Base-by-base conservation (phyloP, 2,797 vertebrate genomes). In the Gallinago solitaria region DNA sequence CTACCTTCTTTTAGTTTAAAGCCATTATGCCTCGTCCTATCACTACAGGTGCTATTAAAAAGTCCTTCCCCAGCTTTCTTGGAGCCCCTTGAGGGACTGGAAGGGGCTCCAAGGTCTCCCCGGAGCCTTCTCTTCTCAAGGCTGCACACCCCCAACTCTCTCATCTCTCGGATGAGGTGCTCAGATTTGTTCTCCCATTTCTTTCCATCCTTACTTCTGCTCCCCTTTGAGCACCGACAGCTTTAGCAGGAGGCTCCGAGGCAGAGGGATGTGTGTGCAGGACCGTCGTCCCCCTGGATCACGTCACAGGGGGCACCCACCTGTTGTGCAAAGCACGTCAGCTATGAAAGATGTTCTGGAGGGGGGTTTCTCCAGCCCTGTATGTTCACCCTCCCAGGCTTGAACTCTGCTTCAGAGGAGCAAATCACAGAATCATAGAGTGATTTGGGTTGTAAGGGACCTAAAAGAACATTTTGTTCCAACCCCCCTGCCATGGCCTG, bases 1-100 rank as follows among this genome's bases (percentile, higher is more conserved):
- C 19, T 64, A 0, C 25, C 11, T 1, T n/a, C 25, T 8, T 57
- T 41, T 3, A 35, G 20, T 32, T 64, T 64, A 57, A 64, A 41
- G 7, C 6, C 5, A 12, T 37, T 9, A 8, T 5, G 4, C 27
- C 14, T 39, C 28, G 68, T 47, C n/a, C 9, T 73, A 2, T 37
- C 5, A 2, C 41, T 8, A n/a, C 35, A 63, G 35, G 2, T 6
- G 2, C 7, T 35, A 0, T 1, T 54, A 79, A 65, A 41, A 39
- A 24, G n/a, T 32, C 8, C 14, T 0, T 20, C 20, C 9, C 13
- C 41, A 41, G 41, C 41, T 41, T 41, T 41, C 41, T 4, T 41
- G 41, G 41, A 41, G 41, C 41, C 41, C 41, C 41, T 41, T 41
- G 41, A 41, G 41, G 41, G 16, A 41, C 41, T 16, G 41, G 41